Percentiles rank a stretch among this genome's conserved stretches.
phyloP scores from a whole-genome alignment of 2,888 invertebrate species.

The Noctua fimbriata region DNA sequence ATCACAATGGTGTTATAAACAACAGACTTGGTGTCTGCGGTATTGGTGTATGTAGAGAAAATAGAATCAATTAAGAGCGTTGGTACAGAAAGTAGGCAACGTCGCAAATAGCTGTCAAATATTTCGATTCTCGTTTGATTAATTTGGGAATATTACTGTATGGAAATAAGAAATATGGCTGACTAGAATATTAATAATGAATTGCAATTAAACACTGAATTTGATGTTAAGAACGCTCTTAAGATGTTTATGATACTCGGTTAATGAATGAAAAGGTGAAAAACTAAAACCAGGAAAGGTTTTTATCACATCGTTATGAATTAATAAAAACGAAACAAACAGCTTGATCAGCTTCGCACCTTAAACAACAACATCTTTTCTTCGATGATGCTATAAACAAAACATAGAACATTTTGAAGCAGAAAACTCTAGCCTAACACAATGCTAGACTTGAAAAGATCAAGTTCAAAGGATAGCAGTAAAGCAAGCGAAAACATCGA shows the following conservation, averaged over 20 bases:
- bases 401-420: background rate
- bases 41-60: background rate
- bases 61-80: background rate
- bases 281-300: background rate
- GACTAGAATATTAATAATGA: too few relatives aligned
- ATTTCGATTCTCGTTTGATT: too few relatives aligned
- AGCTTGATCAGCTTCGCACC: background rate
- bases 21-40: background rate
- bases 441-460: slow-evolving; percentile 8
- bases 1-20: slow-evolving; percentile 7
- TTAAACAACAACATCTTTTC: background rate
- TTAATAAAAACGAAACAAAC: background rate
- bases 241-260: background rate
- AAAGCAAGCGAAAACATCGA: slow-evolving; percentile 6
- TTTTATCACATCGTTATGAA: background rate
- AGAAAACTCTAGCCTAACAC: slow-evolving; percentile 10
- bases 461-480: slow-evolving; percentile 24
- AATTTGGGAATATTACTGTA: too few relatives aligned
- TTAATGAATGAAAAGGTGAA: background rate
- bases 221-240: too few relatives aligned
- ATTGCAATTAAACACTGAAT: too few relatives aligned
- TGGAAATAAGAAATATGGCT: too few relatives aligned
- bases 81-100: too few relatives aligned
- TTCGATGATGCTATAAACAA: background rate
- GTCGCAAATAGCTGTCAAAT: too few relatives aligned